Base-by-base conservation (phyloP, 2,113 vertebrate species). In the Percopsis transmontana region DNA sequence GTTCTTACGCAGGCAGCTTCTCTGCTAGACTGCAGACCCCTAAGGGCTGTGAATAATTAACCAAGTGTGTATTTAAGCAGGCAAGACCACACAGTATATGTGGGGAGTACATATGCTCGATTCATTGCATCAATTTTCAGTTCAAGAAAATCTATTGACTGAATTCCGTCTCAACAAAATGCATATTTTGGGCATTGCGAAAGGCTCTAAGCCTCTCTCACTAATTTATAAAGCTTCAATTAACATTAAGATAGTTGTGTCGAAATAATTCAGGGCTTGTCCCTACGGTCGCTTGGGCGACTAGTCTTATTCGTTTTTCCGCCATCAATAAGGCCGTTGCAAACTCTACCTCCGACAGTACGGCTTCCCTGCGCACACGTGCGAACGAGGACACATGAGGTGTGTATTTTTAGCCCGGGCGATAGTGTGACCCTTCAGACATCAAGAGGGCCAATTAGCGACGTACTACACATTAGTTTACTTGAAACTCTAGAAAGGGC, bases 381-480 rank as follows among this genome's bases (percentile, higher is more conserved):
- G 62, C 50, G 21, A 58, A 70, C 48, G 50, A 18, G 7, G 39
- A 77, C 71, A 74, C 62, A 52, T 45, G 2, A 58, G 5, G 5
- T 1, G 39, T 63, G 20, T 91, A 88, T 91, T 90, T 91, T 89
- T 89, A 90, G 85, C 77, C 23, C 3, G 2, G 42, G 54, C 60
- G 84, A 84, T 84, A 77, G 74, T 58, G 67, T 88, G 82, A 84
- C 84, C 55, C 13, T 15, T n/a, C 74, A 83, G 74, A 77, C 72
- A 68, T 60, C 62, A 33, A 67, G 42, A 81, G 60, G 70, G 74
- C 61, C 74, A 78, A 76, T 84, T 77, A 75, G 75, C 74, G 76
- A 72, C 52, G 77, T 68, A 39, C 73, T 78, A 70, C 70, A 87
- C 84, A 81, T 88, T 76, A 62, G 68, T 21, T 74, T 69, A 45